phyloP scores from a whole-genome alignment of 1,140 invertebrate species.

The Lerema accius region DNA sequence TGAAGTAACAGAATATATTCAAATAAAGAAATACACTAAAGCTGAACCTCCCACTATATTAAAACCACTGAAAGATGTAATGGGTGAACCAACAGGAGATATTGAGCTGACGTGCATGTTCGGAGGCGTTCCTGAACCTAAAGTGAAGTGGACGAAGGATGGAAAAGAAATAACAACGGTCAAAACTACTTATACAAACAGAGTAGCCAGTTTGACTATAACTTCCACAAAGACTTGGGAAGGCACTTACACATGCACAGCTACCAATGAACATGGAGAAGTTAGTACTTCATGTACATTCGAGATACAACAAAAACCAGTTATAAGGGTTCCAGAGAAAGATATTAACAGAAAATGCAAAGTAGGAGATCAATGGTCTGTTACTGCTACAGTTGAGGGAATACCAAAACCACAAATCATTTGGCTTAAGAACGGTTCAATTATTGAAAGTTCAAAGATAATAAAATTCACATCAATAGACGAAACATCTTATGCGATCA shows the following conservation, averaged over 20 bases:
- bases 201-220: constrained; percentile 88
- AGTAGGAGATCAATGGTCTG: constrained; percentile 85
- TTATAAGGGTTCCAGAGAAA: constrained; percentile 84
- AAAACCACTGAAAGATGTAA: constrained; percentile 85
- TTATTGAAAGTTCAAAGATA: constrained; percentile 79
- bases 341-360: constrained; percentile 84
- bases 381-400: constrained; percentile 85
- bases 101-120: constrained; percentile 89
- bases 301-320: constrained; percentile 87
- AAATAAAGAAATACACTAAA: constrained; percentile 79
- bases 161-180: constrained; percentile 82
- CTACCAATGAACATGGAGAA: constrained; percentile 88
- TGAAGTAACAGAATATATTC: constrained; percentile 83
- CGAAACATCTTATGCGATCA: constrained; percentile 83
- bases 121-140: constrained; percentile 92
- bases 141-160: constrained; percentile 90
- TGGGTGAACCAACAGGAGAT: constrained; percentile 83
- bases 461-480: constrained; percentile 84
- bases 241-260: constrained; percentile 88
- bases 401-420: constrained; percentile 86
- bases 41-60: constrained; percentile 85
- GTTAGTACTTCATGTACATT: constrained; percentile 87
- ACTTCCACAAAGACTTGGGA: constrained; percentile 85
- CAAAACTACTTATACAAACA: constrained; percentile 87
- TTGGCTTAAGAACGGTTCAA: constrained; percentile 86